These are phyloP conservation scores for Cynaeus angustus DNA, from an alignment of 2,888 invertebrate species.

Conservation along the genomic window DNA sequence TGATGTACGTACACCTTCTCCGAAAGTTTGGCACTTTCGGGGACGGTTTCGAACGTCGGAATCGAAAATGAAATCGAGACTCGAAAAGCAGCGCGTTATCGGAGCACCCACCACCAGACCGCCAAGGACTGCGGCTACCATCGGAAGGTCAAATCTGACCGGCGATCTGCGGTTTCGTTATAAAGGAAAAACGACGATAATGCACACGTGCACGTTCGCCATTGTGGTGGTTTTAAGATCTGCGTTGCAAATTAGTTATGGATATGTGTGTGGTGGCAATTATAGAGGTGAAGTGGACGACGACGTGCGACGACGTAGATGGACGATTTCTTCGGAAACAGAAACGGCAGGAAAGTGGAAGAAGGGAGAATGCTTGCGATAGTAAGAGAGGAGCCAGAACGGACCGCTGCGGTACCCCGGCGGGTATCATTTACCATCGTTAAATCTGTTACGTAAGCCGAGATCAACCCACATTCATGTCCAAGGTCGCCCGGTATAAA, in stretches of 20 bases:
- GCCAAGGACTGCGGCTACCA: slow-evolving; percentile 24
- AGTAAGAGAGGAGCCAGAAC: background rate
- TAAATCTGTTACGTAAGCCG: slow-evolving; percentile 39
- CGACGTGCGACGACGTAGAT: slow-evolving; percentile 8
- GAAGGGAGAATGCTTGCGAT: no score
- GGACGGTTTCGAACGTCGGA: slow-evolving; percentile 21
- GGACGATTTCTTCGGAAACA: no score
- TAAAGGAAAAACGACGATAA: slow-evolving; percentile 20
- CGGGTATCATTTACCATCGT: slow-evolving; percentile 25
- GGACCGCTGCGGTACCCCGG: background rate
- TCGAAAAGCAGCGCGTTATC: slow-evolving; percentile 7
- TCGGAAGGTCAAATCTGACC: slow-evolving; percentile 20
- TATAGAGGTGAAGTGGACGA: slow-evolving; percentile 14
- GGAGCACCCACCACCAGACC: slow-evolving; percentile 10
- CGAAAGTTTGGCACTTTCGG: slow-evolving; percentile 4
- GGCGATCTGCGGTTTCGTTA: slow-evolving; percentile 42
- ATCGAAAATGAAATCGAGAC: slow-evolving; percentile 13
- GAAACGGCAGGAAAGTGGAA: no score
- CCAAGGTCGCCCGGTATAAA: slow-evolving; percentile 45
- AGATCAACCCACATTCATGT: slow-evolving; percentile 47
- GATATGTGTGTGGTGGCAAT: slow-evolving; percentile 23
- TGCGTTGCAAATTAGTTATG: slow-evolving; percentile 31
- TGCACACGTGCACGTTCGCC: slow-evolving; percentile 42
- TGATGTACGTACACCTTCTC: slow-evolving; percentile 7
- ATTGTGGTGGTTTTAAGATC: slow-evolving; percentile 38